Base-by-base conservation (phyloP, 1,140 invertebrate genomes). In the Dicyema japonicum region DNA sequence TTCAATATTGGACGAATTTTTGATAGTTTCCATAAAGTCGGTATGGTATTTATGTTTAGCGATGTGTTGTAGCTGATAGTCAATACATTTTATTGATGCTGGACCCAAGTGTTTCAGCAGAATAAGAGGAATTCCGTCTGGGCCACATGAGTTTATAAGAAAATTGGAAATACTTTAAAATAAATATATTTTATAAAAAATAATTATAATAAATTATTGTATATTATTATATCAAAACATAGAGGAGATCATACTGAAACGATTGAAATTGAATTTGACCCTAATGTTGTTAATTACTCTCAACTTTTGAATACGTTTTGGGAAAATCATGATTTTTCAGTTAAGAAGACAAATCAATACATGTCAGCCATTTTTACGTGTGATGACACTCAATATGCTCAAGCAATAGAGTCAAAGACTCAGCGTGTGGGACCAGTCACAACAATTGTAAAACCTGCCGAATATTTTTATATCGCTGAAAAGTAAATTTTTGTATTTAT, bases 171-270 rank as follows among this genome's bases (percentile, higher is more conserved):
- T n/a, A n/a, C n/a, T n/a, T n/a, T n/a, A n/a, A n/a, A n/a, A n/a
- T n/a, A n/a, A n/a, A n/a, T n/a, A n/a, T n/a, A n/a, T n/a, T n/a
- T n/a, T n/a, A n/a, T n/a, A n/a, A n/a, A n/a, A n/a, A n/a, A n/a
- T n/a, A n/a, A n/a, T n/a, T n/a, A n/a, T n/a, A n/a, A 90, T 42
- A 64, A 60, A 40, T 65, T 62, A 50, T 54, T 85, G 74, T 82
- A 61, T 65, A 64, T 49, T 11, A 5, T 19, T 12, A 8, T 11
- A 1, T 32, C 19, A 4, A 8, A 7, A 2, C 11, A 15, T 12
- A 80, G 72, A 33, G 71, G 69, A 18, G 71, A 82, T 47, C 74
- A 85, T 40, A 78, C 72, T 16, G 78, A 90, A 56, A 68, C 75
- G 4, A 65, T 80, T 24, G 66, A 80, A 42, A 59, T 88, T 25